A percentile compares a stretch with the other conserved stretches of the same genome.
Conservation (phyloP, 2,113 vertebrate species). For the Pachyramphus minor region DNA sequence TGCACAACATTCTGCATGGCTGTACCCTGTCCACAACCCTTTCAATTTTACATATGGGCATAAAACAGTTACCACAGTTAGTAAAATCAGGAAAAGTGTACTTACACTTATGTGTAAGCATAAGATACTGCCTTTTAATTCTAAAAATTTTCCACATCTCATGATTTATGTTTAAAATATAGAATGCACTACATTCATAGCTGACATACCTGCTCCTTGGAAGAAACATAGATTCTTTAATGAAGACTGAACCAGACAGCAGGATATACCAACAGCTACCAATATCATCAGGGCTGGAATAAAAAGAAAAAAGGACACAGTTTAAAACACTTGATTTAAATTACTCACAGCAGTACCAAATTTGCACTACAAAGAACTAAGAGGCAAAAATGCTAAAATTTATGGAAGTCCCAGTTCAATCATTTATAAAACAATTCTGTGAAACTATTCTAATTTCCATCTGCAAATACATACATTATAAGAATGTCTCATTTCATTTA, state of each 20-base stretch:
- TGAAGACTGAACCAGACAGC: slow-evolving; percentile 97
- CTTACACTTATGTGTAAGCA: too few relatives aligned
- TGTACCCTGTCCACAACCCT: background rate
- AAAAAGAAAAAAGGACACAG: background rate
- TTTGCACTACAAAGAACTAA: background rate
- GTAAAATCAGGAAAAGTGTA: background rate
- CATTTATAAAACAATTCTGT: background rate
- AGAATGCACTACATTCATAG: background rate
- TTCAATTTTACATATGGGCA: background rate
- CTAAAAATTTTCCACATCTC: background rate
- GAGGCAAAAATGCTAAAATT: background rate
- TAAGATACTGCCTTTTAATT: background rate
- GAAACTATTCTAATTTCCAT: background rate
- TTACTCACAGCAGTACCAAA: background rate
- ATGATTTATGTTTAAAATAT: background rate
- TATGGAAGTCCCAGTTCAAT: background rate
- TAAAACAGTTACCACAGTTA: background rate
- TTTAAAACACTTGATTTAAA: background rate
- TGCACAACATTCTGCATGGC: background rate
- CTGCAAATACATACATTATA: background rate
- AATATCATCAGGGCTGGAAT: slow-evolving; percentile 89
- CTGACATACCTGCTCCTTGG: slow-evolving; percentile 94
- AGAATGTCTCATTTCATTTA: background rate
- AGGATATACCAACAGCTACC: slow-evolving; percentile 99
- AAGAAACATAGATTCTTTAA: slow-evolving; percentile 99